phyloP scores from a whole-genome alignment of 2,113 vertebrate species.

The Setophaga kirtlandii region DNA sequence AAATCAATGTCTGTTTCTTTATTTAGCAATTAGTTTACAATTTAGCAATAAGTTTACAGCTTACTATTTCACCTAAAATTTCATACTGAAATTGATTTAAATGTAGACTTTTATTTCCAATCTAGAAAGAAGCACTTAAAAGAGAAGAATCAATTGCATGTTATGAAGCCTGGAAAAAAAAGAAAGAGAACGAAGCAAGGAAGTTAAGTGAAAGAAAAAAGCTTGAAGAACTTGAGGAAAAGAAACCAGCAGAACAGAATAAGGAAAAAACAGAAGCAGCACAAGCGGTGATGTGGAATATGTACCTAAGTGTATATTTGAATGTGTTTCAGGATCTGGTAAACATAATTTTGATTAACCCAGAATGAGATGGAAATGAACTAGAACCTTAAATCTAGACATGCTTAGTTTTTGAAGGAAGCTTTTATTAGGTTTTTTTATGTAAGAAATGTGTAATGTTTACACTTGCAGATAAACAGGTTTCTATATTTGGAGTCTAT shows the following conservation, averaged over 20 bases:
- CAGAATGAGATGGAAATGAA: neutral
- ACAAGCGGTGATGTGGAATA: slow-evolving; percentile 71
- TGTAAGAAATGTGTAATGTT: neutral
- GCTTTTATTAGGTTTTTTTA: neutral
- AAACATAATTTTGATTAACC: neutral
- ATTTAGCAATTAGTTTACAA: neutral
- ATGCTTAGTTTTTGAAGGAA: neutral
- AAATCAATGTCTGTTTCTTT: neutral
- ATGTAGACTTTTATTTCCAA: neutral
- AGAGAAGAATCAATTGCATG: slow-evolving; percentile 84
- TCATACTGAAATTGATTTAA: neutral
- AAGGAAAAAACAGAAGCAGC: slow-evolving; percentile 79
- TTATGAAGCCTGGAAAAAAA: slow-evolving; percentile 91
- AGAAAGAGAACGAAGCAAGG: slow-evolving; percentile 81
- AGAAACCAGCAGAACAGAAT: slow-evolving; percentile 74
- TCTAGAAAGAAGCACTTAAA: slow-evolving; percentile 75
- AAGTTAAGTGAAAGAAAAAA: slow-evolving; percentile 76
- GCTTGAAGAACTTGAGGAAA: slow-evolving; percentile 71
- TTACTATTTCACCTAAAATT: neutral
- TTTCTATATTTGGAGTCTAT: neutral
- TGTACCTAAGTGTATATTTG: neutral
- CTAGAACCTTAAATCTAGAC: neutral
- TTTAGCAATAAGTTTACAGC: neutral
- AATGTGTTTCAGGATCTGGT: neutral
- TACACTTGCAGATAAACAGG: neutral